Evolutionary conservation across 2,888 invertebrate genomes (phyloP).

Genomic region (Boloria selene): DNA sequence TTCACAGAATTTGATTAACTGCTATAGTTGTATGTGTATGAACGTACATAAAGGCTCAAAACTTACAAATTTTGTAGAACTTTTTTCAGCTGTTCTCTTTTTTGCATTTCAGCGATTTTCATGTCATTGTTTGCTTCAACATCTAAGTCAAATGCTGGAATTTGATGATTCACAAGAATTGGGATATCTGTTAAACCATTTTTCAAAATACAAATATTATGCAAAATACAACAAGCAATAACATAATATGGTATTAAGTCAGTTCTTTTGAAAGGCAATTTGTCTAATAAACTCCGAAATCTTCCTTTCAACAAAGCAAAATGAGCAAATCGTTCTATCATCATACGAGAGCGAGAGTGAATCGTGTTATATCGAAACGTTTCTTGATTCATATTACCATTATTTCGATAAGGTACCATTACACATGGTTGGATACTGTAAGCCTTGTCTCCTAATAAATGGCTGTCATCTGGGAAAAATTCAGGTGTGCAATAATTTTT

Average conservation of each 20-base stretch:
- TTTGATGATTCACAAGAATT: not conserved
- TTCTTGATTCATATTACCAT: conserved; percentile 1
- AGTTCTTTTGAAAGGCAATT: not conserved
- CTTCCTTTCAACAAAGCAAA: conserved; percentile 5
- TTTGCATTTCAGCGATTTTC: not conserved
- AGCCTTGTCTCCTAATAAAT: conserved; percentile 14
- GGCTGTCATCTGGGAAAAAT: conserved; percentile 9
- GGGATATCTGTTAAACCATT: not conserved
- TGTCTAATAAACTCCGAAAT: conserved; percentile 5
- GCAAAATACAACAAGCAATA: not conserved
- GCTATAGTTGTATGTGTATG: too few relatives aligned
- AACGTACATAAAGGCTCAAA: too few relatives aligned
- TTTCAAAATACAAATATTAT: not conserved
- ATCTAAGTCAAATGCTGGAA: not conserved
- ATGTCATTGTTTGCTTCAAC: not conserved
- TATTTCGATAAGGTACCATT: conserved; percentile 14
- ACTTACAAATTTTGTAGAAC: too few relatives aligned
- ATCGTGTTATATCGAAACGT: not conserved
- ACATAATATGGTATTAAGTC: not conserved
- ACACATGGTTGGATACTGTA: conserved; percentile 12
- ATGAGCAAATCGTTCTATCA: conserved; percentile 6
- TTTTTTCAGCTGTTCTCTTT: not conserved
- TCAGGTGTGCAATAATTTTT: conserved; percentile 13
- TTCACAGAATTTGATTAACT: too few relatives aligned
- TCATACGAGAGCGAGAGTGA: not conserved